Conservation (phyloP, 2,888 invertebrate species). For the Biston betularia region DNA sequence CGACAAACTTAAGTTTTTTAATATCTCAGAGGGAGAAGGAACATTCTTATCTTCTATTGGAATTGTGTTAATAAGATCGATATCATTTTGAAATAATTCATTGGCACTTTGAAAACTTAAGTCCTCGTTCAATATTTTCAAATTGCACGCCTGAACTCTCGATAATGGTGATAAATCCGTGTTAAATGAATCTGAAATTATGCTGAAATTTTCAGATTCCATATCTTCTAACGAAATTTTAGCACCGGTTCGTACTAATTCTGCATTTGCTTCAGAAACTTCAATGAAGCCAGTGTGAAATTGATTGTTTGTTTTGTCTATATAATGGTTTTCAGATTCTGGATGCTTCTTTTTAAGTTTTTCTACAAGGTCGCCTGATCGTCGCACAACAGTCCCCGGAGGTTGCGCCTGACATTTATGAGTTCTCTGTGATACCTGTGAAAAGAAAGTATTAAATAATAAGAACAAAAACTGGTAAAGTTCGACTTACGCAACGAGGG, state of each 20-base stretch:
- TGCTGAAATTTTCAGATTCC: slow-evolving; percentile 76
- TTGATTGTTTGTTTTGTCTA: slow-evolving; percentile 6
- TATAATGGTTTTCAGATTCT: slow-evolving; percentile 42
- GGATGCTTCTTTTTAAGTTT: slow-evolving; percentile 77
- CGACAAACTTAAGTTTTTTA: slow-evolving; percentile 87
- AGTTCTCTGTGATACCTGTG: slow-evolving; percentile 92
- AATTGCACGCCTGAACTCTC: not conserved
- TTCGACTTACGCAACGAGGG: too few species aligned
- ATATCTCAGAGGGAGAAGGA: slow-evolving; percentile 88
- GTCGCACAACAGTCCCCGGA: slow-evolving; percentile 84
- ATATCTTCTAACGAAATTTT: slow-evolving; percentile 80
- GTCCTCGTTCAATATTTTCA: not conserved
- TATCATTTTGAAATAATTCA: slow-evolving; percentile 72
- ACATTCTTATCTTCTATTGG: slow-evolving; percentile 79
- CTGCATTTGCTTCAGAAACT: slow-evolving; percentile 76
- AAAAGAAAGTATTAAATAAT: slow-evolving; percentile 2
- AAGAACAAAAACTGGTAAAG: too few species aligned
- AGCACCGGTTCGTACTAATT: slow-evolving; percentile 77
- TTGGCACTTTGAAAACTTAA: slow-evolving; percentile 42
- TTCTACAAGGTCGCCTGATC: slow-evolving; percentile 79
- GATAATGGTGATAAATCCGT: slow-evolving; percentile 44
- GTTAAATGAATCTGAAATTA: slow-evolving; percentile 65
- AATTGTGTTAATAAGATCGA: slow-evolving; percentile 67
- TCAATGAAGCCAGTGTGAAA: slow-evolving; percentile 49
- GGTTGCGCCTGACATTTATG: slow-evolving; percentile 91